phyloP scores from a whole-genome alignment of 1,140 invertebrate species.

The Drosophila ercepeae region DNA sequence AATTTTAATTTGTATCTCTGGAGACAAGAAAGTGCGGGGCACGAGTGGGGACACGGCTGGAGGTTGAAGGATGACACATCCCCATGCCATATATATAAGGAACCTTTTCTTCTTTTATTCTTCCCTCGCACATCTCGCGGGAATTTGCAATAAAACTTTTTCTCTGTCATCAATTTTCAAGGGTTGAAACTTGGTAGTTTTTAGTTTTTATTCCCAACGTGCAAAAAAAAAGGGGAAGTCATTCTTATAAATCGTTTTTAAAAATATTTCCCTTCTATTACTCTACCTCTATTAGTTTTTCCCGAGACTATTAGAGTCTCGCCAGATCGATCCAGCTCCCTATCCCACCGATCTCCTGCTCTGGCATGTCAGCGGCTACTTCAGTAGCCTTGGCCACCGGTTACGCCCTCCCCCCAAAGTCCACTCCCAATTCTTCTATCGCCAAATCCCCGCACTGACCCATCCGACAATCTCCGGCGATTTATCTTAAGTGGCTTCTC shows the following conservation, averaged over 20 bases:
- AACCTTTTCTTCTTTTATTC: conserved; percentile 9
- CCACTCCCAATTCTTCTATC: conserved; percentile 2
- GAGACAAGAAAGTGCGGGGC: background rate
- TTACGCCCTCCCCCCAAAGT: conserved; percentile 28
- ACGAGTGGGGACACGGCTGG: background rate
- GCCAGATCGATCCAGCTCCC: no score
- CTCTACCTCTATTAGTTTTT: no score
- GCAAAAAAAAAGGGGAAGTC: no score
- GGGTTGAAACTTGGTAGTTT: background rate
- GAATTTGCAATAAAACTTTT: conserved; percentile 34
- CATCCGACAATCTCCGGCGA: conserved; percentile 44
- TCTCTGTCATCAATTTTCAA: conserved; percentile 7
- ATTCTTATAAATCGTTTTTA: no score
- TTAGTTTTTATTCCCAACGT: background rate
- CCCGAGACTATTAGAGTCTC: no score
- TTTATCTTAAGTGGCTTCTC: conserved; percentile 79
- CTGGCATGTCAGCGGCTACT: conserved; percentile 56
- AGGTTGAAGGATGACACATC: conserved; percentile 20
- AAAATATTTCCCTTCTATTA: no score
- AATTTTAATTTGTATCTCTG: conserved; percentile 56
- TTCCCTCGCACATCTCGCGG: conserved; percentile 17
- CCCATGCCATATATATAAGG: conserved; percentile 15
- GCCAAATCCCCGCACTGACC: background rate
- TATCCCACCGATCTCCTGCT: conserved; percentile 12
- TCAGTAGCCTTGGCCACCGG: conserved; percentile 61